These are phyloP conservation scores for Chrysaora quinquecirrha DNA, from an alignment of 30 jellyfish, hydroid and myxozoan species.

Conservation along the genomic window DNA sequence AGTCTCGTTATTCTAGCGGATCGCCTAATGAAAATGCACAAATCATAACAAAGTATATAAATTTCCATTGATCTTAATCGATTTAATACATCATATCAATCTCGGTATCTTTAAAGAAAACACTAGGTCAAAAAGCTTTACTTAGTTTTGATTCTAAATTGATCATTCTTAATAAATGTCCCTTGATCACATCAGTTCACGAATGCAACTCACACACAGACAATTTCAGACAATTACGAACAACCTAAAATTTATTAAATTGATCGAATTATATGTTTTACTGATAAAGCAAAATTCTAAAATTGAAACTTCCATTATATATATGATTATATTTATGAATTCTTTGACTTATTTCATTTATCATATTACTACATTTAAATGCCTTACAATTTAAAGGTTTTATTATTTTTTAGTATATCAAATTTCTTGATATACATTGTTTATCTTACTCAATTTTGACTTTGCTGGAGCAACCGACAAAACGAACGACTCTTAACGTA, in stretches of 20 bases:
- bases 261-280: no score
- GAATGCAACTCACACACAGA: background rate
- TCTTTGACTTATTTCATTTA: background rate
- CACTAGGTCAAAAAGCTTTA: conserved; percentile 36
- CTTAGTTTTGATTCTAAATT: background rate
- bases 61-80: conserved; percentile 24
- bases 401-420: no score
- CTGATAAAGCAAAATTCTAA: no score
- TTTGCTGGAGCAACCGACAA: no score
- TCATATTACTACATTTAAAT: background rate
- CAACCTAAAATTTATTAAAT: background rate
- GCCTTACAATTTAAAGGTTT: no score
- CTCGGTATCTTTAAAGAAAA: conserved; percentile 55
- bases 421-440: no score
- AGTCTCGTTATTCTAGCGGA: background rate
- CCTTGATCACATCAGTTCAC: background rate
- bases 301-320: no score
- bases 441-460: no score
- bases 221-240: background rate
- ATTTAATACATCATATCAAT: conserved; percentile 22
- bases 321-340: no score
- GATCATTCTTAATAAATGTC: background rate
- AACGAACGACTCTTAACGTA: no score
- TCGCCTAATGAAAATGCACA: background rate
- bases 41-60: conserved; percentile 1